Conservation (phyloP, 2,113 vertebrate species). For the Stegastes partitus region DNA sequence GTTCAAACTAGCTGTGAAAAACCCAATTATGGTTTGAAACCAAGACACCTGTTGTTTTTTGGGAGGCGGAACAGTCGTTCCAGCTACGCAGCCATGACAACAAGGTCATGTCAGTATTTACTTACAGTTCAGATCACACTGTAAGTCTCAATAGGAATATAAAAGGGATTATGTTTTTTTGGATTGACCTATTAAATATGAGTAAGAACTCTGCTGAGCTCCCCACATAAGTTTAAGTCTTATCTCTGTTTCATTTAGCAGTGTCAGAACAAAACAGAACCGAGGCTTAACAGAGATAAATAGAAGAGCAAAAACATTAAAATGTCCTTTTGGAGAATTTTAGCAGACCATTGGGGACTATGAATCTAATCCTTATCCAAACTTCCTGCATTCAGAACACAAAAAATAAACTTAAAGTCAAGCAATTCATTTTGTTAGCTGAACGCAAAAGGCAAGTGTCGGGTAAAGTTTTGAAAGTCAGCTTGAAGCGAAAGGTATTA, state of each 20-base stretch:
- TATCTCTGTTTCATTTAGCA: constrained; percentile 42
- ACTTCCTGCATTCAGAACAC: constrained; percentile 2
- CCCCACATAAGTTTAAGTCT: constrained; percentile 15
- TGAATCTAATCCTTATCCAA: constrained; percentile 33
- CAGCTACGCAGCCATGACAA: background rate
- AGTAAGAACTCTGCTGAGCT: constrained; percentile 19
- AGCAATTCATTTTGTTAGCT: constrained; percentile 22
- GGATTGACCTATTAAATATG: background rate
- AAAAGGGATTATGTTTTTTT: constrained; percentile 10
- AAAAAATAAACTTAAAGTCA: constrained; percentile 1
- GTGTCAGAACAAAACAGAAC: constrained; percentile 37
- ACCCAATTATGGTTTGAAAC: background rate
- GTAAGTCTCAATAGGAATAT: background rate
- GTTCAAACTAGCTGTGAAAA: constrained; percentile 2
- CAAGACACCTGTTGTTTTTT: background rate
- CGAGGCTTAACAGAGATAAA: constrained; percentile 45
- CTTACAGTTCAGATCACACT: background rate
- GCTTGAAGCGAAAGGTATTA: constrained; percentile 18
- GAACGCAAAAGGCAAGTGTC: constrained; percentile 7
- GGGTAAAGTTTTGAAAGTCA: constrained; percentile 50
- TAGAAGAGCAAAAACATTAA: constrained; percentile 22
- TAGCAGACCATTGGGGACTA: constrained; percentile 3
- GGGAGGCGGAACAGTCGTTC: background rate
- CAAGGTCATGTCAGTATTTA: constrained; percentile 14
- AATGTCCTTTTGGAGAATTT: constrained; percentile 27